A percentile compares a stretch with the other conserved stretches of the same genome.
phyloP scores from a whole-genome alignment of 1,140 invertebrate species.

The Panulirus ornatus region DNA sequence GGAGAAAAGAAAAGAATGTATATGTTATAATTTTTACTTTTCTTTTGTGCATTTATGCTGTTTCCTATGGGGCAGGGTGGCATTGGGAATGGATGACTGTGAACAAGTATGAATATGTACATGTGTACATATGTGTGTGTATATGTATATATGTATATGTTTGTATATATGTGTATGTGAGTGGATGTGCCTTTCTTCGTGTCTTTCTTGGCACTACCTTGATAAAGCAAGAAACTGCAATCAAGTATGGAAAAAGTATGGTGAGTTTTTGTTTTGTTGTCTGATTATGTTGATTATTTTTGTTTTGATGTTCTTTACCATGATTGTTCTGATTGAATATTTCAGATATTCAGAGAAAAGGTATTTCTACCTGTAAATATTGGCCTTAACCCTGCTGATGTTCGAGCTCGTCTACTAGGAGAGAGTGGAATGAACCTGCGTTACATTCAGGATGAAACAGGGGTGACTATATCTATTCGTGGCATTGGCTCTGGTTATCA shows the following conservation, averaged over 20 bases:
- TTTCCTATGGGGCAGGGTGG: too few species aligned
- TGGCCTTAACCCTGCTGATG: slow-evolving; percentile 49
- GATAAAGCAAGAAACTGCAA: too few species aligned
- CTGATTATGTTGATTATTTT: neutral
- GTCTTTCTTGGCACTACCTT: too few species aligned
- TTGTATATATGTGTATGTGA: slow-evolving; percentile 29
- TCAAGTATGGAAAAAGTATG: too few species aligned
- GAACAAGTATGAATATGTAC: neutral
- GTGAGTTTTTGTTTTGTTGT: neutral
- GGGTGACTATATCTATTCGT: slow-evolving; percentile 52
- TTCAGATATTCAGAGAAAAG: slow-evolving; percentile 66
- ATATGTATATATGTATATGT: slow-evolving; percentile 45
- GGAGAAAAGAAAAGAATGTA: too few species aligned
- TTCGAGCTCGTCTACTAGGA: slow-evolving; percentile 55
- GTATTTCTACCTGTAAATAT: slow-evolving; percentile 58
- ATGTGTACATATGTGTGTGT: slow-evolving; percentile 46
- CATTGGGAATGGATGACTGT: too few species aligned
- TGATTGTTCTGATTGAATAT: neutral
- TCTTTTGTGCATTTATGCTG: too few species aligned
- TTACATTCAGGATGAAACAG: slow-evolving; percentile 60
- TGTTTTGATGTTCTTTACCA: neutral
- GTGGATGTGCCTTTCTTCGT: neutral
- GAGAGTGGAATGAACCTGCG: slow-evolving; percentile 63
- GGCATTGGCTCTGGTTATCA: slow-evolving; percentile 61
- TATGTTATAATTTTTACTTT: too few species aligned